Base-by-base conservation (phyloP, 1,140 invertebrate genomes). In the Hyposmocoma kahamanoa region DNA sequence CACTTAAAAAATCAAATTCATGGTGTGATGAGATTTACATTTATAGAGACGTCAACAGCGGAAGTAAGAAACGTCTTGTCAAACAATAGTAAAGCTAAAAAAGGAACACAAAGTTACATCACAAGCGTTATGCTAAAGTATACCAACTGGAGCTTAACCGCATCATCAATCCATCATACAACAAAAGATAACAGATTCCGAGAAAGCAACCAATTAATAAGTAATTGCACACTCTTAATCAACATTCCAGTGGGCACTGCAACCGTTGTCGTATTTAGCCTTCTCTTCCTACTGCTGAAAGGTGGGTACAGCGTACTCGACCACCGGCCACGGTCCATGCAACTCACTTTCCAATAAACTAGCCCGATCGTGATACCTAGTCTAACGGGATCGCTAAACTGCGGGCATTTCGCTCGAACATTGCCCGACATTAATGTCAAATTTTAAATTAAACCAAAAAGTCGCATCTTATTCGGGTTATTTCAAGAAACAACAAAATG, bases 261-360 rank as follows among this genome's bases (percentile, higher is more conserved):
- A 36, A 36, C 18, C 11, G 4, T 2, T 15, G 18, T 36, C 32
- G 32, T 36, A 17, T 36, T 17, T 51, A 51, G 61, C 51, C 53
- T 72, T 73, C 75, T 75, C 65, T 67, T 64, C 68, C 50, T 56
- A 68, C 59, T 64, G 56, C 64, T 65, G 56, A 60, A 59, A 66
- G 32, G 13, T 13, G 15, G 32, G 10, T 10, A 11, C 24, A 11
- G 55, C 59, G 50, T 57, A 59, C 59, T 48, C 56, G 59, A 53
- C 64, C 58, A 71, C 66, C 65, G 57, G 64, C 70, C 55, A 77
- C 72, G 72, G 62, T 67, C 64, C 62, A 66, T 63, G 69, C 75
- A 68, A 65, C 72, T 83, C 70, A 74, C 77, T 84, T 81, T 81
- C 77, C 79, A 81, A 84, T 79, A 74, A 78, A 75, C 71, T 73